Base-by-base conservation (phyloP, 2,113 vertebrate genomes). In the Indicator maculatus region DNA sequence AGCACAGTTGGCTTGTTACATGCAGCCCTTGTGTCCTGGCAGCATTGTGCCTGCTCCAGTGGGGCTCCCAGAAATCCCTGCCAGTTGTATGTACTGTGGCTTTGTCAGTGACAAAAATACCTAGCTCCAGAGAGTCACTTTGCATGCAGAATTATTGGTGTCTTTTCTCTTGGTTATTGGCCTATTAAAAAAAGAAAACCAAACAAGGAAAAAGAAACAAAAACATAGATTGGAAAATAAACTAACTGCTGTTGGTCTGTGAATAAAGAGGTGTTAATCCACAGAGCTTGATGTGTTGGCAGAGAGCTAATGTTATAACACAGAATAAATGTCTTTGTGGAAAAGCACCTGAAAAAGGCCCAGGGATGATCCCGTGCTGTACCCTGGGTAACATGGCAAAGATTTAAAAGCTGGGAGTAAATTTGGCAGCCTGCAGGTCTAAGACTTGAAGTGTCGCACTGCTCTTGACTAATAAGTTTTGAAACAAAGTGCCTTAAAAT, bases 21-120 rank as follows among this genome's bases (percentile, higher is more conserved):
- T 90, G 89, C 87, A 58, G 81, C 12, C 12, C 82, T 93, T 33
- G 33, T 69, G 75, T 84, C 78, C 94, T 87, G 92, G 88, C 95
- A 79, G 89, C 87, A 45, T 28, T 5, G 3, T 20, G 6, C 8
- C 66, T 19, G 82, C 90, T 93, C 86, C 33, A 26, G 33, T 2
- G 4, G 83, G 64, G 87, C 89, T 92, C 87, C 84, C 88, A 87
- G 91, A 75, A 89, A 50, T 8, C 9, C 3, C 75, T 93, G 93
- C 90, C 86, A 89, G 83, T 77, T 77, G 69, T 78, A 61, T 21
- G 31, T 52, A 33, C 60, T 83, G 72, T 47, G 91, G 74, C 89
- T 93, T 93, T 83, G 72, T 77, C 88, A 90, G 1, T 76, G 69
- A 73, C 75, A 91, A 84, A 92, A 93, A 75, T 79, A 73, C 78